Percentiles rank a stretch among this genome's conserved stretches.
These are phyloP conservation scores for Eurypyga helias DNA, from an alignment of 2,113 vertebrate genomes.

Conservation along the genomic window DNA sequence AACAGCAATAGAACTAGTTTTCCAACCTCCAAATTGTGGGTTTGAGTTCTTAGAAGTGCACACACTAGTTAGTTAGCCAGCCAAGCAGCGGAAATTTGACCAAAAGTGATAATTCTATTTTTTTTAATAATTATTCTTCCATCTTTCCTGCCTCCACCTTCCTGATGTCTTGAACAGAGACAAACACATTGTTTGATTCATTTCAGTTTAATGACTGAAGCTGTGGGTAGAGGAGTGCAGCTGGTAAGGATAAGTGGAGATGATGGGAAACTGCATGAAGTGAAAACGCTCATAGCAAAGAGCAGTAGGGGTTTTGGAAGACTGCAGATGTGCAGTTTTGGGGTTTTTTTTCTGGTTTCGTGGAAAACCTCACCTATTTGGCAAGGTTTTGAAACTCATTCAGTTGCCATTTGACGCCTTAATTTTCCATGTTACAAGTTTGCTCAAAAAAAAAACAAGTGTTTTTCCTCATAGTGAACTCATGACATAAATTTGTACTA, in stretches of 20 bases:
- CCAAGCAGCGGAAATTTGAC: not conserved
- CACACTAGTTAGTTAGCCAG: not conserved
- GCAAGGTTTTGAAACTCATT: not conserved
- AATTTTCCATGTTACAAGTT: not conserved
- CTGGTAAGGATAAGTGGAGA: not conserved
- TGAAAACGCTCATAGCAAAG: not conserved
- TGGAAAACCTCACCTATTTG: not conserved
- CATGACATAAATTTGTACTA: not conserved
- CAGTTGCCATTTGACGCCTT: not conserved
- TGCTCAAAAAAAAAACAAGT: not conserved
- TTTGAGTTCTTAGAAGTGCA: not conserved
- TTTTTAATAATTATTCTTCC: not conserved
- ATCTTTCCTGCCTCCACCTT: not conserved
- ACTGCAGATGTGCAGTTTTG: not conserved
- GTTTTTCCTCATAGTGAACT: not conserved
- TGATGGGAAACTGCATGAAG: not conserved
- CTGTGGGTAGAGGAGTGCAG: not conserved
- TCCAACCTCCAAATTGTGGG: rapidly evolving
- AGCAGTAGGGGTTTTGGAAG: not conserved
- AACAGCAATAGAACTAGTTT: not conserved
- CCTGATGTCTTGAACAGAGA: not conserved
- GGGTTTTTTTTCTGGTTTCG: not conserved
- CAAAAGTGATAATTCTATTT: rapidly evolving
- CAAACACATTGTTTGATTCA: rapidly evolving
- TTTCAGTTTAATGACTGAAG: not conserved